phyloP scores from a whole-genome alignment of 2,113 vertebrate genomes.

The Heterocephalus glaber region DNA sequence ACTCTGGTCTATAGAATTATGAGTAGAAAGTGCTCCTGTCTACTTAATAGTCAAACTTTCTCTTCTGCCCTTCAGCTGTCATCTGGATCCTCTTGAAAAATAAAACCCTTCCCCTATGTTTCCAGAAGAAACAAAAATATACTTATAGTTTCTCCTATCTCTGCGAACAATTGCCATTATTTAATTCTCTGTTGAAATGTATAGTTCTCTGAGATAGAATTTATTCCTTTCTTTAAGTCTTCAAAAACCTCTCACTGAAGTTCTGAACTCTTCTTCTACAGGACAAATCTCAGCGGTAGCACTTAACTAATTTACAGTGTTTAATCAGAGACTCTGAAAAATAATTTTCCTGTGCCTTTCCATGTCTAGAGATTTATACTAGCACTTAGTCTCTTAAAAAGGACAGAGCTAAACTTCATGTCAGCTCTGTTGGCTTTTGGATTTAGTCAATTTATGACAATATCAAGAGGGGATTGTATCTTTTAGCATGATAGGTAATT shows the following conservation, averaged over 20 bases:
- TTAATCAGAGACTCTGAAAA: slow-evolving; percentile 78
- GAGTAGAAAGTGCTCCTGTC: background rate
- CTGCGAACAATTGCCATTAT: background rate
- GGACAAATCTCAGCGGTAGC: slow-evolving; percentile 69
- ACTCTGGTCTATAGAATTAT: background rate
- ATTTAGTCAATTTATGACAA: slow-evolving; percentile 49
- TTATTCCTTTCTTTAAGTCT: slow-evolving; percentile 69
- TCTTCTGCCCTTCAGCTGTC: background rate
- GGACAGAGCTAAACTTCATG: slow-evolving; percentile 59
- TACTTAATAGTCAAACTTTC: background rate
- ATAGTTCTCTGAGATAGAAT: slow-evolving; percentile 53
- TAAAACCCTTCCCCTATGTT: background rate
- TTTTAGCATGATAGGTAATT: slow-evolving; percentile 64
- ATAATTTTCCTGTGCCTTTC: slow-evolving; percentile 67
- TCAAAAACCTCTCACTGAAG: slow-evolving; percentile 52
- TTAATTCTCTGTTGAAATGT: slow-evolving; percentile 52
- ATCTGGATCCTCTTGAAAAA: slow-evolving; percentile 8
- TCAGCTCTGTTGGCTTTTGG: slow-evolving; percentile 54
- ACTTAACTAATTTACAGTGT: slow-evolving; percentile 76
- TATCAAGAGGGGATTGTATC: slow-evolving; percentile 56
- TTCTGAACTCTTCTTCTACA: slow-evolving; percentile 64
- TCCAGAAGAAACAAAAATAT: slow-evolving; percentile 43
- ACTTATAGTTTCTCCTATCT: background rate
- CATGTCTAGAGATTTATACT: slow-evolving; percentile 74
- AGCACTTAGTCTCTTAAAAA: slow-evolving; percentile 69